These are phyloP conservation scores for Bombyx mandarina DNA, from an alignment of 1,140 invertebrate species.

Conservation along the genomic window DNA sequence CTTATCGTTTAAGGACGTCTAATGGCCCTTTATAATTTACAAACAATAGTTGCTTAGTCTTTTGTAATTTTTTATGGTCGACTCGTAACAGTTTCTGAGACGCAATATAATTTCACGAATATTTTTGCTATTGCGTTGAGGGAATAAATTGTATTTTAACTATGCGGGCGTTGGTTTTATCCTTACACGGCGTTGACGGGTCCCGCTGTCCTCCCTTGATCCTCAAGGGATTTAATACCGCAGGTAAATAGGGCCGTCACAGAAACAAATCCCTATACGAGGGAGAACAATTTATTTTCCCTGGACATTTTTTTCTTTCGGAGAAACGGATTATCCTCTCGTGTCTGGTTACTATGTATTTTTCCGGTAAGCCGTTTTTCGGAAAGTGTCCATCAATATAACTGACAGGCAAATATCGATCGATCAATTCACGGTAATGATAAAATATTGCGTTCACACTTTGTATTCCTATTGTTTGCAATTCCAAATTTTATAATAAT, in stretches of 20 bases:
- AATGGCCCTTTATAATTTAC: slow-evolving; percentile 42
- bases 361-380: background rate
- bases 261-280: slow-evolving; percentile 11
- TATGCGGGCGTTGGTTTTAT: slow-evolving; percentile 17
- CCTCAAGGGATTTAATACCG: slow-evolving; percentile 24
- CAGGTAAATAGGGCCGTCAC: slow-evolving; percentile 25
- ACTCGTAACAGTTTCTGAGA: slow-evolving; percentile 16
- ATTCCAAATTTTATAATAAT: no score
- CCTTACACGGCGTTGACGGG: slow-evolving; percentile 25
- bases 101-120: slow-evolving; percentile 7
- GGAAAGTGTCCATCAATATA: background rate
- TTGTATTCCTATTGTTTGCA: no score
- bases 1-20: slow-evolving; percentile 47
- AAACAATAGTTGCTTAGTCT: slow-evolving; percentile 44
- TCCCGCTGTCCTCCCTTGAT: slow-evolving; percentile 21
- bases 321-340: background rate
- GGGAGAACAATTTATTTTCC: slow-evolving; percentile 10
- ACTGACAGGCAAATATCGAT: slow-evolving; percentile 4
- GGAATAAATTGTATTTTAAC: slow-evolving; percentile 19
- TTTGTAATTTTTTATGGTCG: slow-evolving; percentile 26
- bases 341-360: no score
- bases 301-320: background rate
- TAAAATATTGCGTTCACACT: background rate
- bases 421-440: background rate
- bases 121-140: no score